Evolutionary conservation across 1,140 invertebrate species (phyloP), one percentile per base, ranked within the genome.

Genomic region (Hydropsyche tenuis): DNA sequence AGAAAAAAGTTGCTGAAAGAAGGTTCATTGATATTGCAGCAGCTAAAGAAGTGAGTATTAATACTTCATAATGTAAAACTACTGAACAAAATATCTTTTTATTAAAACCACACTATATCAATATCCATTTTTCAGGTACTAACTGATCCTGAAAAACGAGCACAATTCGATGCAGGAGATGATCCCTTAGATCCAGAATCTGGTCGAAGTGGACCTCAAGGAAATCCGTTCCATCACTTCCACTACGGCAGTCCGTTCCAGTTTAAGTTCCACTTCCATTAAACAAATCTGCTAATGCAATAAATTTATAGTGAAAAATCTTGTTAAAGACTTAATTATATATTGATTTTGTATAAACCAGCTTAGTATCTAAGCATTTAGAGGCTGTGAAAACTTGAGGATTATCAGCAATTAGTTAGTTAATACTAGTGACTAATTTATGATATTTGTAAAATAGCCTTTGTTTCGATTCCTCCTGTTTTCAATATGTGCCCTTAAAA

Each of bases 11-110:
- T 30, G 98, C 98, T 0, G 94, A 99, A 82, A 98, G 98, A 82
- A 98, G 94, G 84, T 99, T 99, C 80, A 99, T 99, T 74, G 97
- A 99, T 82, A 96, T 99, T 79, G 98, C 98, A 12, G 95, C 97
- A 48, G 98, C 98, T 18, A 99, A 99, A 86, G 98, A 99, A 87
- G 98, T 97, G 77, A 73, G 70, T 18, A 66, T 56, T 60, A 60
- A 56, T 60, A n/a, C n/a, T n/a, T n/a, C n/a, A n/a, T n/a, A n/a
- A n/a, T n/a, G n/a, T n/a, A n/a, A n/a, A n/a, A 42, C 14, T 76
- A 69, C 43, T 63, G 56, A 45, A n/a, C n/a, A n/a, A n/a, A n/a
- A n/a, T n/a, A n/a, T n/a, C n/a, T n/a, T n/a, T n/a, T n/a, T n/a
- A n/a, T n/a, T n/a, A n/a, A n/a, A n/a, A n/a, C n/a, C n/a, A n/a